Percentiles rank a stretch among this genome's conserved stretches.
Evolutionary conservation across 2,888 invertebrate species (phyloP).

Genomic region (Operophtera brumata): DNA sequence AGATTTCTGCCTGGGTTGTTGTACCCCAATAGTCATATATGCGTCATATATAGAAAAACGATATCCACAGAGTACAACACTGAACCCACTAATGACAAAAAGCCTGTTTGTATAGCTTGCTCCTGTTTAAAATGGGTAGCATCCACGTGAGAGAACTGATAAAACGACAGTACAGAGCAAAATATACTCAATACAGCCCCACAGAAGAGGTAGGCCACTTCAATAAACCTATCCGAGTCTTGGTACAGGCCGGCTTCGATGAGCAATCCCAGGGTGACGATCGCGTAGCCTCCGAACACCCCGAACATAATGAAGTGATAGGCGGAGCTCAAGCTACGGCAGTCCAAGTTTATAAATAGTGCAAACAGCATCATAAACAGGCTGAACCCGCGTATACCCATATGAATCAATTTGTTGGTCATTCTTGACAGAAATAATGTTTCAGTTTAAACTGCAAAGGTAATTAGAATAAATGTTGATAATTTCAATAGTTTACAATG

Average conservation of each 20-base stretch:
- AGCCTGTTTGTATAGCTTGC: conserved; percentile 45
- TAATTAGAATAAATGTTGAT: too few species aligned
- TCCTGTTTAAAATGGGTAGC: conserved; percentile 10
- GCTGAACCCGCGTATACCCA: conserved; percentile 49
- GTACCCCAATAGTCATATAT: too few species aligned
- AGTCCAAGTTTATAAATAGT: conserved; percentile 50
- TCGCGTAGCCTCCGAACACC: conserved; percentile 47
- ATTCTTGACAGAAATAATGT: conserved; percentile 30
- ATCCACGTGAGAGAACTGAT: conserved; percentile 36
- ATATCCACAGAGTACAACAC: conserved; percentile 45
- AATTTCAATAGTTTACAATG: too few species aligned
- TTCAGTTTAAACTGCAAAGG: too few species aligned
- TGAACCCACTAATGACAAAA: conserved; percentile 40
- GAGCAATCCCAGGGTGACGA: conserved; percentile 51
- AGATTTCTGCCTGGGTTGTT: too few species aligned
- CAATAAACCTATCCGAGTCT: conserved; percentile 39
- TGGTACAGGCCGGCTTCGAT: conserved; percentile 49
- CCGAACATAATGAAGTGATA: conserved; percentile 51
- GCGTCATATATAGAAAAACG: conserved; percentile 27
- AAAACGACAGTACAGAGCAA: conserved; percentile 39
- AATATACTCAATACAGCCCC: conserved; percentile 42
- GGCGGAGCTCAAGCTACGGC: conserved; percentile 33
- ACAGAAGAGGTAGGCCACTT: conserved; percentile 36
- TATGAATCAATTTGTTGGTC: conserved; percentile 45
- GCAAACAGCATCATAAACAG: conserved; percentile 45